Evolutionary conservation across 1,140 invertebrate genomes (phyloP), one percentile per base, ranked within the genome.

Genomic region (Tenebrio molitor): DNA sequence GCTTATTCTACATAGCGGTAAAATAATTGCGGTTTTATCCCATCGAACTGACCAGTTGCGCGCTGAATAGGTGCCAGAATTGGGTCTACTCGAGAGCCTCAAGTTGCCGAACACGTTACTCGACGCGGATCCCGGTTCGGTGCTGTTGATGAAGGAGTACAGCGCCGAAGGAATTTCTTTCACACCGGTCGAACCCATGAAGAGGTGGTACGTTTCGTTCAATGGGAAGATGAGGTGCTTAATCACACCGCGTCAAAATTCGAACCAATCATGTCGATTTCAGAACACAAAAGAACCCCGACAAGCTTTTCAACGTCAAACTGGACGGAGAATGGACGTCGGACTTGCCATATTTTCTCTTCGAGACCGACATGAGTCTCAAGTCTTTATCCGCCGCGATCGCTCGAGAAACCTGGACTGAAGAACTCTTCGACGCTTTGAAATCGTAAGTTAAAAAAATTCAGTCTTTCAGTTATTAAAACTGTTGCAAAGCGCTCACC

Each of bases 31-130:
- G 19, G 41, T 46, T 67, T 25, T 62, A 74, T 76, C 58, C 50
- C 12, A 65, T 21, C 44, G 76, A 64, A 78, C 71, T 16, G 75
- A 75, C 15, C 21, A 81, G 77, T 69, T 36, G 78, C 7, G 74
- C 74, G 33, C 71, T 74, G 19, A 73, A 72, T 63, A 88, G 87
- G 75, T 91, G 46, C 90, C 91, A 17, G 87, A 86, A n/a, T 83
- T 89, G 75, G 91, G 91, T 14, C 79, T 91, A 0, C 80, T 93
- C 1, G 88, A 88, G 75, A 87, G 89, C 70, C 86, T 86, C 19
- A 88, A 88, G 74, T 81, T 91, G 44, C 91, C 91, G 0, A 89
- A 92, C 74, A 91, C 91, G 0, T 84, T 86, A 1, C 77, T 92
- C 5, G 86, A 87, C 72, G 89, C 87, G 1, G 87, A 78, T 46